Base-by-base conservation (phyloP, 2,888 invertebrate species). In the Petrolisthes manimaculis region DNA sequence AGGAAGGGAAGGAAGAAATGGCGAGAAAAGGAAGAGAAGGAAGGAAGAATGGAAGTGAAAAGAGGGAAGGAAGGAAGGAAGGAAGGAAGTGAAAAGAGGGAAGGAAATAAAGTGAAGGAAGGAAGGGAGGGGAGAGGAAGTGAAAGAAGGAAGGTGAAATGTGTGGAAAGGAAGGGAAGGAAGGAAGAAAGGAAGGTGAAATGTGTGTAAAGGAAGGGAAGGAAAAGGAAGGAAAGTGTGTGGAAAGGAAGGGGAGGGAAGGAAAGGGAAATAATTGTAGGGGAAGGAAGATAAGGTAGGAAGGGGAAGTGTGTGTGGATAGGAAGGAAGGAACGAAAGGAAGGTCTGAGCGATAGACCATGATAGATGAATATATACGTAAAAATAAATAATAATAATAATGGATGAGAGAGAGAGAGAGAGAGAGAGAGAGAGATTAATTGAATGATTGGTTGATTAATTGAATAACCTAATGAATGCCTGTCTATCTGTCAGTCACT, bases 341-440 rank as follows among this genome's bases (percentile, higher is more conserved):
- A 21, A n/a, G n/a, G 21, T n/a, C 5, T 5, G 5, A 5, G n/a
- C 5, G n/a, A n/a, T 14, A 74, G 8, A 74, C 5, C n/a, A 74
- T 14, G n/a, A 74, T 14, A 74, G 74, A 74, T 61, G 61, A 61
- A 61, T 9, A 14, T 9, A n/a, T n/a, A 4, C n/a, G 51, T 18
- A 9, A 9, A 9, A 8, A 14, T 5, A 51, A 51, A 51, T 9
- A 18, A 77, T 24, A 77, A 54, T 54, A 18, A 54, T 14, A 78
- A n/a, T 18, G 78, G 54, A n/a, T 18, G 78, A 56, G 56, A 12
- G 56, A 18, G 18, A 61, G 80, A 78, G n/a, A 78, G 54, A 54
- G 54, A 78, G 78, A 54, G 6, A 54, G n/a, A 78, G 78, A 78
- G 54, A 78, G 78, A 78, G n/a, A 78, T 51, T 18, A n/a, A 78